phyloP scores from a whole-genome alignment of 2,113 vertebrate species.

The Todiramphus saurophagus region DNA sequence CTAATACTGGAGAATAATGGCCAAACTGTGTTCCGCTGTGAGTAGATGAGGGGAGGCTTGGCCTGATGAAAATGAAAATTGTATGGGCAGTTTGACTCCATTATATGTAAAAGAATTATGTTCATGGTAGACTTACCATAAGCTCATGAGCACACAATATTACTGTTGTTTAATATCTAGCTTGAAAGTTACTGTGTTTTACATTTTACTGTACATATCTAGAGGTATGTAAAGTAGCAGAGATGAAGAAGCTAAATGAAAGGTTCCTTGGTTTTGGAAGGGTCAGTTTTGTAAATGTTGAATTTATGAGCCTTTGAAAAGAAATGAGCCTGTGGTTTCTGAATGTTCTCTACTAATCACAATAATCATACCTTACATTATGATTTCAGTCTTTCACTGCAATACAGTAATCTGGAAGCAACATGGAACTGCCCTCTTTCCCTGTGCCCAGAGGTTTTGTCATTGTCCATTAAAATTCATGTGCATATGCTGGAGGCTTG shows the following conservation, averaged over 20 bases:
- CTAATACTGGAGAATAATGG: background rate
- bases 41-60: background rate
- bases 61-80: background rate
- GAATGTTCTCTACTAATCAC: background rate
- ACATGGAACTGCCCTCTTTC: background rate
- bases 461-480: slow-evolving; percentile 11
- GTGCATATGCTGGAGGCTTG: background rate
- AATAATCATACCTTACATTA: background rate
- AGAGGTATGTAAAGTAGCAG: background rate
- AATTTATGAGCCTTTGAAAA: background rate
- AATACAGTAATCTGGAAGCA: background rate
- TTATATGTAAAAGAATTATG: background rate
- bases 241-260: background rate
- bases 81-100: background rate
- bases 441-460: background rate
- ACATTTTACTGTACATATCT: background rate
- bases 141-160: background rate
- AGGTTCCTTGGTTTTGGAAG: background rate
- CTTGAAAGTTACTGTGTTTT: background rate
- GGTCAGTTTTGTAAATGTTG: background rate
- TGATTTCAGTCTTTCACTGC: background rate
- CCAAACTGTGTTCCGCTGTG: background rate
- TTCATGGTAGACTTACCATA: background rate
- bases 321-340: background rate
- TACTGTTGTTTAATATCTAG: background rate